Base-by-base conservation (phyloP, 2,797 vertebrate genomes). In the Sus cebifrons region DNA sequence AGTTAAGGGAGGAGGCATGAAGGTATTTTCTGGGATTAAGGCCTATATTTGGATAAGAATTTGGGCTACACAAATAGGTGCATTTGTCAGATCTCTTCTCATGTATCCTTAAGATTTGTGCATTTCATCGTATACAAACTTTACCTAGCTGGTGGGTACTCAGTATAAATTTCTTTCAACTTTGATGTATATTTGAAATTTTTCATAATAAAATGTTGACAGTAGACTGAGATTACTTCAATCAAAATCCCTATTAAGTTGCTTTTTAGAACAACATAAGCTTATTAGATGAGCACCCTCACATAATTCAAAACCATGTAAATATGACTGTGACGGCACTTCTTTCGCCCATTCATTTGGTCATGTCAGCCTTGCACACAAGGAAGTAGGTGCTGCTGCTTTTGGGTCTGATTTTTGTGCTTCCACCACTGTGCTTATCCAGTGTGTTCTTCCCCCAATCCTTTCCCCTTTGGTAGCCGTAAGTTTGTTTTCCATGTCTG, bases 31-130 rank as follows among this genome's bases (percentile, higher is more conserved):
- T 21, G 60, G 6, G 71, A 23, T 81, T 58, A 64, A 20, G 18
- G 27, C 49, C 88, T 49, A 36, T 60, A 86, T 79, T 83, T 74
- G 86, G 40, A 77, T 20, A 86, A n/a, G 20, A 18, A 52, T 70
- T 60, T 83, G 27, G 40, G 5, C 78, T 71, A 85, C 70, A 78
- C 20, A 74, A 64, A 29, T 65, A 1, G 78, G 21, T 44, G 54
- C 17, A 81, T 68, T 93, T 70, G 64, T 95, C 56, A 93, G 60
- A 54, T 83, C 70, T 94, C 68, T 70, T 16, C 32, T 83, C 17
- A 67, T 9, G 1, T 56, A 75, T 58, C 16, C 56, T 75, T 78
- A 73, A 65, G n/a, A 79, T 54, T 18, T 40, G 2, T 95, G 11
- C 20, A 78, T 27, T 88, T 62, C 27, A 27, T 5, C 58, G 6